Conservation (phyloP, 1,140 invertebrate species). For the Cotesia vestalis region DNA sequence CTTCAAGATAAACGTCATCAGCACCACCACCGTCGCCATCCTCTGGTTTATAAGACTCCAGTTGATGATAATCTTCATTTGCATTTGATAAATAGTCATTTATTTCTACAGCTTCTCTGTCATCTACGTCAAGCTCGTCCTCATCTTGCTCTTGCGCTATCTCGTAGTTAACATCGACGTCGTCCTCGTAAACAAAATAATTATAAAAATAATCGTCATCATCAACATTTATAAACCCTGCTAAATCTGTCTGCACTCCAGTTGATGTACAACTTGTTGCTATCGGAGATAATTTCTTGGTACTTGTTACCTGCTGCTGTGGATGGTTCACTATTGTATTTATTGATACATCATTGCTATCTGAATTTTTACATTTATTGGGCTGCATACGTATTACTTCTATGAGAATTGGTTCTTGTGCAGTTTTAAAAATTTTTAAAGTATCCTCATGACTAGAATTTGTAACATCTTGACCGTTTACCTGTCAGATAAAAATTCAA, state of each 20-base stretch:
- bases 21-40: not conserved
- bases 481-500: conserved; percentile 61
- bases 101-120: conserved; percentile 26
- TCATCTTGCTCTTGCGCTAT: conserved; percentile 22
- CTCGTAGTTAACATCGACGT: conserved; percentile 67
- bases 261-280: conserved; percentile 58
- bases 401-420: conserved; percentile 77
- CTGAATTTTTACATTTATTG: conserved; percentile 44
- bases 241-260: conserved; percentile 66
- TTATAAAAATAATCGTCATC: conserved; percentile 51
- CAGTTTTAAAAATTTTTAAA: conserved; percentile 75
- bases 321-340: conserved; percentile 39
- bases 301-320: conserved; percentile 16
- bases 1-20: conserved; percentile 47
- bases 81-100: conserved; percentile 32
- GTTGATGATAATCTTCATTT: conserved; percentile 16
- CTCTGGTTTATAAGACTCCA: conserved; percentile 20
- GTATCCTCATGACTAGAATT: conserved; percentile 76
- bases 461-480: conserved; percentile 78
- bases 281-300: not conserved
- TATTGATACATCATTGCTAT: conserved; percentile 36
- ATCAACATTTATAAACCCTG: conserved; percentile 58
- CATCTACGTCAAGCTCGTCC: conserved; percentile 20
- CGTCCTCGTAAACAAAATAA: conserved; percentile 64
- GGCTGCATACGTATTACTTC: conserved; percentile 72